phyloP scores from a whole-genome alignment of 2,113 vertebrate genomes.

The Ophthalmolycus amberensis region DNA sequence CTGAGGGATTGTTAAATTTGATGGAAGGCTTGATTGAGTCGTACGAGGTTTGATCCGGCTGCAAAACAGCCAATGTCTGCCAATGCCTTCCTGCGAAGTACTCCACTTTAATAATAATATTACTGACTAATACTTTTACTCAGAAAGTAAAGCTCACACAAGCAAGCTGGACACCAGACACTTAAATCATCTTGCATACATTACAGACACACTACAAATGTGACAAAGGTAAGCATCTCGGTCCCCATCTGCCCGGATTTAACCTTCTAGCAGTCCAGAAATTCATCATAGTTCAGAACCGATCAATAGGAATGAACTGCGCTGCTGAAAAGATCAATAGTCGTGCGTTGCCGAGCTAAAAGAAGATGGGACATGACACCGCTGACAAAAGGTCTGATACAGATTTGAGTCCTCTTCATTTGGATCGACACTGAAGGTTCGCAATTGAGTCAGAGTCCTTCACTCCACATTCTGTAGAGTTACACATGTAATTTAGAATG shows the following conservation, averaged over 20 bases:
- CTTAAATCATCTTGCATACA: constrained; percentile 21
- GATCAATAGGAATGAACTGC: constrained; percentile 79
- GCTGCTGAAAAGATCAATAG: constrained; percentile 76
- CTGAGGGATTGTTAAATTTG: constrained; percentile 60
- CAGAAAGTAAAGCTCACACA: constrained; percentile 1
- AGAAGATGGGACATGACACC: constrained; percentile 76
- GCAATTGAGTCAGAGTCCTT: constrained; percentile 9
- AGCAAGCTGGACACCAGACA: constrained; percentile 5
- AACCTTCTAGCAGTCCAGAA: constrained; percentile 48
- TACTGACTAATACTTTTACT: neutral
- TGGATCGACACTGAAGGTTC: constrained; percentile 28
- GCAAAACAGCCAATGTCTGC: constrained; percentile 7
- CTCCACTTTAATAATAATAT: constrained; percentile 1
- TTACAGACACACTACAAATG: constrained; percentile 28
- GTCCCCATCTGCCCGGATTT: constrained; percentile 43
- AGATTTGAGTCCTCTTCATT: constrained; percentile 61
- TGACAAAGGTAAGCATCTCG: constrained; percentile 42
- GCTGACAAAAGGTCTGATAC: constrained; percentile 68
- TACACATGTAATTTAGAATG: constrained; percentile 9
- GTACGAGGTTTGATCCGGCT: constrained; percentile 33
- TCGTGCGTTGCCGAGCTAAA: constrained; percentile 64
- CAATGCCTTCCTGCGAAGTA: constrained; percentile 17
- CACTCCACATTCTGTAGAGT: neutral
- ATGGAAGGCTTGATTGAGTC: constrained; percentile 56
- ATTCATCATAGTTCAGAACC: constrained; percentile 75